Base-by-base conservation (phyloP, 2,797 vertebrate species). In the Muscicapa comitata region DNA sequence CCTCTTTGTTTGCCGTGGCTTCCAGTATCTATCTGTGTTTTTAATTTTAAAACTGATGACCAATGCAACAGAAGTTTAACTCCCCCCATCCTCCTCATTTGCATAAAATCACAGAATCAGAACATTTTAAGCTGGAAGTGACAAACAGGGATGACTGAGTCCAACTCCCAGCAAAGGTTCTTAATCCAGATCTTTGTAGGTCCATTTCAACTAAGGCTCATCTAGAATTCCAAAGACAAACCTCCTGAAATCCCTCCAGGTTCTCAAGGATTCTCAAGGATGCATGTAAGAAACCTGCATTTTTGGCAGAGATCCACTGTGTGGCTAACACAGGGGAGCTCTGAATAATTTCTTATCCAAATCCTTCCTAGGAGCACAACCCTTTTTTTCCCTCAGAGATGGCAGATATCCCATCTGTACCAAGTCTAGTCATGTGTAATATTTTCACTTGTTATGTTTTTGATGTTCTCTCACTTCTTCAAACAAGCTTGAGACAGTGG, bases 371-470 rank as follows among this genome's bases (percentile, higher is more conserved):
- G 65, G 45, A 93, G 57, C 84, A 91, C 40, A 79, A 66, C 19
- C 21, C 19, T 21, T 78, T 94, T 94, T 94, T 67, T 28, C 23
- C 58, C 37, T 59, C 19, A 7, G 21, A 71, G 74, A 87, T 23
- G 12, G 67, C 78, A 94, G 81, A 89, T 28, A 1, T 61, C 68
- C 93, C 91, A 93, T 90, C 75, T 91, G 85, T 65, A 96, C 67
- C 1, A 5, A 93, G 53, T 82, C 87, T 74, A 89, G 61, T 68
- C 78, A 53, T 65, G 68, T 53, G 77, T 43, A 86, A 72, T 88
- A 90, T 94, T 96, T 93, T 91, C 78, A 85, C 33, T 91, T 91
- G 79, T 25, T 80, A 63, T 15, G 38, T 83, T 94, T 90, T 89
- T 72, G 59, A 78, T 17, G 1, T 86, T 96, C 87, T 93, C 87